phyloP scores from a whole-genome alignment of 2,113 vertebrate species.

The Cinclus mexicanus region DNA sequence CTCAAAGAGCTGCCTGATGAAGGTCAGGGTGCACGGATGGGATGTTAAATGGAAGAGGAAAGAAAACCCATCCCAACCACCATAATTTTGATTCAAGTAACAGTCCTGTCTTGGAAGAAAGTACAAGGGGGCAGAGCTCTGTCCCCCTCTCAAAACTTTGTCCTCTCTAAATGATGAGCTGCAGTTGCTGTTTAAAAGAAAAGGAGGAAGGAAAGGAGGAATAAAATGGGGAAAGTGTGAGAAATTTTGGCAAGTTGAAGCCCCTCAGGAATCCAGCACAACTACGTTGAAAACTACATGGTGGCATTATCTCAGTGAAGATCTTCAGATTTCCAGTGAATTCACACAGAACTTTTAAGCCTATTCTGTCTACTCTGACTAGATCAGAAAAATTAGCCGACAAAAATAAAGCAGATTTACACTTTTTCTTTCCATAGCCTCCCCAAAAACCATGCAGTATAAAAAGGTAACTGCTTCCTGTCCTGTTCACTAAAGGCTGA shows the following conservation, averaged over 20 bases:
- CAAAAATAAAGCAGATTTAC: neutral
- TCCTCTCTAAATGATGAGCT: neutral
- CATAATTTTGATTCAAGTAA: neutral
- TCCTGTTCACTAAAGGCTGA: neutral
- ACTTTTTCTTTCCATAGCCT: neutral
- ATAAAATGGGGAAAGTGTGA: neutral
- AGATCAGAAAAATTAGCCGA: neutral
- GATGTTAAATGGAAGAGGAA: neutral
- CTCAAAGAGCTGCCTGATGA: neutral
- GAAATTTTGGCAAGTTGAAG: neutral
- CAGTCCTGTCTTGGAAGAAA: neutral
- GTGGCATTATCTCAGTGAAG: neutral
- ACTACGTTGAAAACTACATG: accelerated
- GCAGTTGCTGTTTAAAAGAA: neutral
- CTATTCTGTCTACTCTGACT: neutral
- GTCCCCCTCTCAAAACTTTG: neutral
- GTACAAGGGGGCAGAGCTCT: neutral
- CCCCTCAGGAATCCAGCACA: neutral
- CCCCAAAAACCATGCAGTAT: accelerated
- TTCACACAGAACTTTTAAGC: neutral
- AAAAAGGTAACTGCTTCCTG: neutral
- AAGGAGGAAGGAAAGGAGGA: neutral
- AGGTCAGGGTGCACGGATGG: neutral
- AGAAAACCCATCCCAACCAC: neutral
- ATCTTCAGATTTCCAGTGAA: neutral